Base-by-base conservation (phyloP, 2,113 vertebrate species). In the Tyrannus savana region DNA sequence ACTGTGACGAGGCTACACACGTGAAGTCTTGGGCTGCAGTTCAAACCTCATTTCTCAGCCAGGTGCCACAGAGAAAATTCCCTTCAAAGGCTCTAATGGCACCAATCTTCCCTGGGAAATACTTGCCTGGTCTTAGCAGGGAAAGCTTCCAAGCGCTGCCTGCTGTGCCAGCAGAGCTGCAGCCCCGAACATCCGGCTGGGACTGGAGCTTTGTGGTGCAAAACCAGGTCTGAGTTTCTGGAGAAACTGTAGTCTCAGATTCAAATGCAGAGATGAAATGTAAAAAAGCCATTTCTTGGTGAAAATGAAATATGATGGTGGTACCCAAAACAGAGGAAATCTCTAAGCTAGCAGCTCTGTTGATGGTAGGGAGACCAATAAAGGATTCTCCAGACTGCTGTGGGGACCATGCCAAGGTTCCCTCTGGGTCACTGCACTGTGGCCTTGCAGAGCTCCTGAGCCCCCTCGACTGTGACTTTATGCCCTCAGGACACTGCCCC, bases 1-100 rank as follows among this genome's bases (percentile, higher is more conserved):
- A 3, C 44, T 0, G 0, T 2, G 4, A 69, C 0, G 4, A 66
- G 73, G 37, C 10, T 64, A 33, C 1, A 3, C 55, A 16, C 0
- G 3, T 2, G 12, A 44, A 42, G 28, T 27, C 42, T 71, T 23
- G 33, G 55, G 60, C 68, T 66, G 50, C 41, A 18, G 44, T 35
- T 73, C 42, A 33, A 73, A 44, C 64, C 19, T 90, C 21, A 0
- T 56, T 80, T 67, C 69, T 87, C 68, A 59, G 31, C n/a, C 39
- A n/a, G 9, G 3, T 73, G 22, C 19, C 41, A 21, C 22, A 33
- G 33, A 66, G n/a, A 23, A 77, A 87, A 84, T 44, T 49, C 44
- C 14, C 35, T 73, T 69, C 41, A n/a, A 73, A 69, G 83, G 44
- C 69, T 68, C 59, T 41, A 14, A 64, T 1, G 12, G 75, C 71